phyloP scores from a whole-genome alignment of 2,113 vertebrate genomes.

The Pygoscelis adeliae region DNA sequence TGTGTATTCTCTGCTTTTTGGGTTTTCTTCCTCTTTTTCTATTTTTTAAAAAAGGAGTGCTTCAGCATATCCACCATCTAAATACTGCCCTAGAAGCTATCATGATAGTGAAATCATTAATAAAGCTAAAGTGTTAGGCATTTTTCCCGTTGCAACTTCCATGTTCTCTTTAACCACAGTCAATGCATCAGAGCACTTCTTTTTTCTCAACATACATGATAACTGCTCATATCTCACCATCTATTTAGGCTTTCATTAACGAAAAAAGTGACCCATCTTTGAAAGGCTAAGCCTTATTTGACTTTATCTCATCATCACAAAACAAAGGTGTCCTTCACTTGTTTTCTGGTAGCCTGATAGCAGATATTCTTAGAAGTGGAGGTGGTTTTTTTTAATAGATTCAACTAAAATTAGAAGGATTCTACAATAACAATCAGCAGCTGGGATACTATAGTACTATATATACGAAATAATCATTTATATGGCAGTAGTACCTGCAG shows the following conservation, averaged over 20 bases:
- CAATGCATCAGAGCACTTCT: not conserved
- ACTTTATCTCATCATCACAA: not conserved
- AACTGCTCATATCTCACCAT: not conserved
- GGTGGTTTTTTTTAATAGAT: not conserved
- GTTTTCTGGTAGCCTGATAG: not conserved
- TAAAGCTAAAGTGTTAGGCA: not conserved
- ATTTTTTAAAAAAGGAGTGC: fast-evolving
- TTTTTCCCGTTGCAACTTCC: not conserved
- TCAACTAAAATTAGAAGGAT: not conserved
- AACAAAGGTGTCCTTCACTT: not conserved
- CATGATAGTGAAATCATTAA: not conserved
- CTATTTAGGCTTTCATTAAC: not conserved
- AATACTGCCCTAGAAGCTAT: not conserved
- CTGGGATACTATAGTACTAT: fast-evolving
- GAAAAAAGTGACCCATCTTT: not conserved
- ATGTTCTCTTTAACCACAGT: not conserved
- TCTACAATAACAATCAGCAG: not conserved
- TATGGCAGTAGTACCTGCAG: not conserved
- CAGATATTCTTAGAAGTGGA: not conserved
- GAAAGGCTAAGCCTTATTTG: not conserved
- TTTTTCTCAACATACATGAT: not conserved
- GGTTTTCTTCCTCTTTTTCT: not conserved
- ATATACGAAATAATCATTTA: not conserved
- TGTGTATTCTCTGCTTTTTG: not conserved
- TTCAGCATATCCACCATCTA: not conserved